phyloP scores from a whole-genome alignment of 2,888 invertebrate species.

The Ephialtes manifestator region DNA sequence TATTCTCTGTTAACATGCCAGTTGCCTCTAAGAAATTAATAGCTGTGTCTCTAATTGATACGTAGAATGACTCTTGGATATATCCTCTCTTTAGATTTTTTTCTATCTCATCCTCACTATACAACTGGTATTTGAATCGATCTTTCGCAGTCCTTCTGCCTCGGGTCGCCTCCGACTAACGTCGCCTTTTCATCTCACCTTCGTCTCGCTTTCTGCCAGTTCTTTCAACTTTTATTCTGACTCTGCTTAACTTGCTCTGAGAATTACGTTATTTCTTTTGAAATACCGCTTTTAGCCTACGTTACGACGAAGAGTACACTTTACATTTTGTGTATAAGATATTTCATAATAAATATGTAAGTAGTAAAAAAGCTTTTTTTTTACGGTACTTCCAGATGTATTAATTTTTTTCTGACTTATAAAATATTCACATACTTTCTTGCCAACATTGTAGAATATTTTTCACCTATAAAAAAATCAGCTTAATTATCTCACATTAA shows the following conservation, averaged over 20 bases:
- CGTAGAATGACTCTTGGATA: slow-evolving; percentile 78
- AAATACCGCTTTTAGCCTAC: not conserved
- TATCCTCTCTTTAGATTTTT: slow-evolving; percentile 61
- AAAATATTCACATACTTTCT: too few relatives aligned
- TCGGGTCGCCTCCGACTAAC: slow-evolving; percentile 58
- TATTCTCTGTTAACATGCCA: slow-evolving; percentile 79
- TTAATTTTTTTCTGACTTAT: too few relatives aligned
- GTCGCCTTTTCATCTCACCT: slow-evolving; percentile 61
- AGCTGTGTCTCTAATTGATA: slow-evolving; percentile 82
- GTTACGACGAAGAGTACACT: not conserved
- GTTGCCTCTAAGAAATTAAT: slow-evolving; percentile 81
- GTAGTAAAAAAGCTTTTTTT: too few relatives aligned
- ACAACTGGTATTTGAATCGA: slow-evolving; percentile 53
- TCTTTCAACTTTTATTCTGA: slow-evolving; percentile 39
- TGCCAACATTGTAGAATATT: too few relatives aligned
- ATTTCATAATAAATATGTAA: not conserved
- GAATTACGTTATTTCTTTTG: not conserved
- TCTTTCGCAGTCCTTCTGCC: slow-evolving; percentile 60
- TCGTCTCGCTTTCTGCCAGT: slow-evolving; percentile 23
- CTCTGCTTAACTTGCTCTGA: not conserved
- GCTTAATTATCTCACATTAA: too few relatives aligned
- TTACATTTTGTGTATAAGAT: not conserved
- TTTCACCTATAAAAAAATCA: too few relatives aligned
- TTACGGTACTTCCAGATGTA: too few relatives aligned
- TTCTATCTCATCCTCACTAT: slow-evolving; percentile 43